Evolutionary conservation across 1,140 invertebrate genomes (phyloP).

Genomic region (Danaus plexippus): DNA sequence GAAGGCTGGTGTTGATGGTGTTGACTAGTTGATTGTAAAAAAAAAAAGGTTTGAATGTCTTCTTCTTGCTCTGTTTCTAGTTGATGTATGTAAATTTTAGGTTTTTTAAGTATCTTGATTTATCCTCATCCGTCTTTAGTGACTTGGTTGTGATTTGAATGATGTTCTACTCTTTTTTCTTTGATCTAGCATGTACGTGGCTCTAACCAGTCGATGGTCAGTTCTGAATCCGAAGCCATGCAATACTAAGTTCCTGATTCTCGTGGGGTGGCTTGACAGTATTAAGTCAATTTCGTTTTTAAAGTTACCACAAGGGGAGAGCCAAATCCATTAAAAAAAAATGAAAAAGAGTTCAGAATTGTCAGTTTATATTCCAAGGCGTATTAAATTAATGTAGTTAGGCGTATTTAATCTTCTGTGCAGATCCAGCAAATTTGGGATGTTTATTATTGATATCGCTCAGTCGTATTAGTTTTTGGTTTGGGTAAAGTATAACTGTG

Average conservation of each 20-base stretch:
- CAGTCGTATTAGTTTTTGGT: no score
- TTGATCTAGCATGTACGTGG: conserved; percentile 7
- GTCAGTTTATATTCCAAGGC: conserved; percentile 6
- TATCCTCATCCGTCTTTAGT: conserved; percentile 8
- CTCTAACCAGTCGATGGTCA: conserved; percentile 11
- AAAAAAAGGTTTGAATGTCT: conserved; percentile 5
- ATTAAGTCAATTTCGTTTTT: conserved; percentile 10
- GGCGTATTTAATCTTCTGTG: conserved; percentile 11
- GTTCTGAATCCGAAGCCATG: conserved; percentile 8
- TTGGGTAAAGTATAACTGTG: no score
- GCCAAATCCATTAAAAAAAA: conserved; percentile 10
- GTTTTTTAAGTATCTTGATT: background rate
- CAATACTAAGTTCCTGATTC: conserved; percentile 6
- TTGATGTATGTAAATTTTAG: no score
- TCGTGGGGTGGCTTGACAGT: conserved; percentile 5
- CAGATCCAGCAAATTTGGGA: no score
- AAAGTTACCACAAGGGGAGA: background rate
- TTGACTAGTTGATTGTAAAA: conserved; percentile 8
- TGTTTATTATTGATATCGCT: no score
- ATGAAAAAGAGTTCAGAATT: background rate
- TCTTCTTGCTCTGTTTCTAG: background rate
- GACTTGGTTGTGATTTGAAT: conserved; percentile 2
- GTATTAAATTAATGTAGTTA: conserved; percentile 16
- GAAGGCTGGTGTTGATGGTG: conserved; percentile 9
- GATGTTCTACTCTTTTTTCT: conserved; percentile 7